Conservation (phyloP, 92 coral and sea anemone species). For the Porites cylindrica region DNA sequence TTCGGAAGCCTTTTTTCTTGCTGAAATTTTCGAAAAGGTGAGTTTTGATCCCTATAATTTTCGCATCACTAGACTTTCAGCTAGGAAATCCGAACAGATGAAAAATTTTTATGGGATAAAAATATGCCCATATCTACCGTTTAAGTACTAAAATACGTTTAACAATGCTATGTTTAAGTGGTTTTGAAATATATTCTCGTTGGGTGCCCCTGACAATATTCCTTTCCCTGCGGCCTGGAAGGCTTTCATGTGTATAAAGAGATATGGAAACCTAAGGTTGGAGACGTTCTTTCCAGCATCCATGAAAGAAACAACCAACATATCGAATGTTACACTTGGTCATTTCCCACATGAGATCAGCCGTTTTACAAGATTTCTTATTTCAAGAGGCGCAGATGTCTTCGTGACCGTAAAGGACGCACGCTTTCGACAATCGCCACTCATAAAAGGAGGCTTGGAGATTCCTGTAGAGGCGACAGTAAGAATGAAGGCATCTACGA, state of each 20-base stretch:
- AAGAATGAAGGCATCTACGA: too few species aligned
- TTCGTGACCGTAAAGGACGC: not conserved
- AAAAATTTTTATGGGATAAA: too few species aligned
- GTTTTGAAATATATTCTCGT: too few species aligned
- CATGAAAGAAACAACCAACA: slow-evolving; percentile 62
- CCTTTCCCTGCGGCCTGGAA: not conserved
- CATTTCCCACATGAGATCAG: slow-evolving; percentile 56
- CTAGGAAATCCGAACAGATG: too few species aligned
- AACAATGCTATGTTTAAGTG: too few species aligned
- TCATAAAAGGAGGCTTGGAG: slow-evolving; percentile 52
- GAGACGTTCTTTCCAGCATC: slow-evolving; percentile 55
- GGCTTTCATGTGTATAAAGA: slow-evolving; percentile 42
- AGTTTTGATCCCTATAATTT: too few species aligned
- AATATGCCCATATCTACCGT: too few species aligned
- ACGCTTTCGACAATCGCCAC: slow-evolving; percentile 52
- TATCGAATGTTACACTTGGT: slow-evolving; percentile 50
- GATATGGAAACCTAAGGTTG: slow-evolving; percentile 52
- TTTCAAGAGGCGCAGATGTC: slow-evolving; percentile 46
- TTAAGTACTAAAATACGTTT: too few species aligned
- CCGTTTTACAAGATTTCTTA: slow-evolving; percentile 47
- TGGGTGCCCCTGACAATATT: too few species aligned
- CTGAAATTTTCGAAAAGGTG: too few species aligned
- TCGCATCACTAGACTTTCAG: too few species aligned
- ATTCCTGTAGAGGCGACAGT: not conserved
- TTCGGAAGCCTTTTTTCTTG: too few species aligned